A percentile compares a stretch with the other conserved stretches of the same genome.
Evolutionary conservation across 1,140 invertebrate genomes (phyloP).

Genomic region (Formica selysi): DNA sequence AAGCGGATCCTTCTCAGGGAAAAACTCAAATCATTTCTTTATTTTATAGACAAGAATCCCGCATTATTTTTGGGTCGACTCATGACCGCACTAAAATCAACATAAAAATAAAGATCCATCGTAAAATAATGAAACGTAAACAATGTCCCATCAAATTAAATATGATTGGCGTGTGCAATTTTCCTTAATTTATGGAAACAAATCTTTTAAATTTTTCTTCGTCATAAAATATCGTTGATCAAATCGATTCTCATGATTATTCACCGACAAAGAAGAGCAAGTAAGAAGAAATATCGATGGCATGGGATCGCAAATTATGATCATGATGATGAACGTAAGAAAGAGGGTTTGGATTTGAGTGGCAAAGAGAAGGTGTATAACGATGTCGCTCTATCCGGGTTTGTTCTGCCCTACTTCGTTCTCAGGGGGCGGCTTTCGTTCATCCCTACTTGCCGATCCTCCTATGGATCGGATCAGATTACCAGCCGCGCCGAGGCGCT

Average conservation of each 20-base stretch:
- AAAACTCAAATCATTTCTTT: neutral
- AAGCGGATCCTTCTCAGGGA: neutral
- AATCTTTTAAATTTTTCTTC: neutral
- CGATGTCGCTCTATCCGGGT: slow-evolving; percentile 78
- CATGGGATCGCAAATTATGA: neutral
- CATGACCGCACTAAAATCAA: neutral
- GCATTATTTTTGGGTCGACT: slow-evolving; percentile 4
- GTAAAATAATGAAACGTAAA: neutral
- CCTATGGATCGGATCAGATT: slow-evolving; percentile 78
- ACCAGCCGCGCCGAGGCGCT: slow-evolving; percentile 68
- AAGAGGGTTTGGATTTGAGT: slow-evolving; percentile 11
- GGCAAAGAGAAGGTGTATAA: slow-evolving; percentile 61
- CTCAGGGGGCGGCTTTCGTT: slow-evolving; percentile 72
- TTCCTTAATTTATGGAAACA: neutral
- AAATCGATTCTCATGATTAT: neutral
- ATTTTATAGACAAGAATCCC: slow-evolving; percentile 16
- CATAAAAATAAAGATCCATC: slow-evolving; percentile 13
- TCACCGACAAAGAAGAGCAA: neutral
- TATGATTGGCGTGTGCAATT: slow-evolving; percentile 12
- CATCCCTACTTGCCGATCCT: slow-evolving; percentile 47
- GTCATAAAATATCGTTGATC: neutral
- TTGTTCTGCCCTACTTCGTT: slow-evolving; percentile 79
- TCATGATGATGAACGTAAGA: neutral
- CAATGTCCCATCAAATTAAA: slow-evolving; percentile 1
- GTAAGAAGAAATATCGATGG: neutral